These are phyloP conservation scores for Tragelaphus scriptus DNA, from an alignment of 2,113 vertebrate species.

Conservation along the genomic window DNA sequence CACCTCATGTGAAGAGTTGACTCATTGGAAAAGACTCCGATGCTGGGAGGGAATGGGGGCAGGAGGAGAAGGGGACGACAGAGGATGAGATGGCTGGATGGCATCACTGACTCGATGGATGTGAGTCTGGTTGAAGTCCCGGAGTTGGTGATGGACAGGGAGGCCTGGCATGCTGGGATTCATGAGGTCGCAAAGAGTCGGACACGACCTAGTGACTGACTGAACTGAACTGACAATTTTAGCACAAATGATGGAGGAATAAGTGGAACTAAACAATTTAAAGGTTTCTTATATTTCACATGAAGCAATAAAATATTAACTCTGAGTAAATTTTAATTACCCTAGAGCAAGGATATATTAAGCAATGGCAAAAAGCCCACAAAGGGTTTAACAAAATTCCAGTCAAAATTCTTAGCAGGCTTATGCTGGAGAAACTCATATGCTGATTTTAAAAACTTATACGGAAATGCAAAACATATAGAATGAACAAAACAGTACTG, in stretches of 20 bases:
- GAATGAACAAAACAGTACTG: not conserved
- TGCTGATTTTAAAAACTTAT: not conserved
- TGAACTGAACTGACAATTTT: too few species aligned
- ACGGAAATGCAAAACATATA: not conserved
- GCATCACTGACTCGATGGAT: too few species aligned
- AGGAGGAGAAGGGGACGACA: too few species aligned
- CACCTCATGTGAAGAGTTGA: too few species aligned
- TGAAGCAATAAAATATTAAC: not conserved
- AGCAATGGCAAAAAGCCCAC: not conserved
- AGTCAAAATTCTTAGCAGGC: not conserved
- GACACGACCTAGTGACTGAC: too few species aligned
- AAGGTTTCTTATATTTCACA: not conserved
- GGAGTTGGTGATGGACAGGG: too few species aligned
- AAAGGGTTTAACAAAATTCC: not conserved
- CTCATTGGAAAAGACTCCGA: too few species aligned
- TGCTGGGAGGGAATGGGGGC: too few species aligned
- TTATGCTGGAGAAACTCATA: not conserved
- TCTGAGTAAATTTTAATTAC: not conserved
- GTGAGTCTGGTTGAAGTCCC: too few species aligned
- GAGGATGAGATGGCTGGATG: too few species aligned
- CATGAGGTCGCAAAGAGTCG: too few species aligned
- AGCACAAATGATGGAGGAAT: not conserved
- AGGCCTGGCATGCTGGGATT: too few species aligned
- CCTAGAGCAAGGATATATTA: not conserved
- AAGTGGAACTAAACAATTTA: not conserved